These are phyloP conservation scores for Agrochola lota DNA, from an alignment of 2,888 invertebrate species.

Conservation along the genomic window DNA sequence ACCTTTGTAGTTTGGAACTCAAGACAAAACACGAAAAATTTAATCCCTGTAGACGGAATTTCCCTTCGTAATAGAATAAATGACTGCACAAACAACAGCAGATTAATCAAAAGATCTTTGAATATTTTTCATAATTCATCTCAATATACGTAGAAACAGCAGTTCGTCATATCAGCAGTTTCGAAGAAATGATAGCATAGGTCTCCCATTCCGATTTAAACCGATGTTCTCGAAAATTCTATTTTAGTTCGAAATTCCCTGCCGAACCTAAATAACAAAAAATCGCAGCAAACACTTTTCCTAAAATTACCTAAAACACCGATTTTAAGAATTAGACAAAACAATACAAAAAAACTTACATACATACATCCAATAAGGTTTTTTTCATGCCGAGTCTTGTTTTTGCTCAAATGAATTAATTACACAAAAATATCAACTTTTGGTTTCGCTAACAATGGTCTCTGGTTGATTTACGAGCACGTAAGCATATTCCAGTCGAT, in stretches of 20 bases:
- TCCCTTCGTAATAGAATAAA: slow-evolving; percentile 18
- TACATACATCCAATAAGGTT: neutral
- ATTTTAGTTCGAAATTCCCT: neutral
- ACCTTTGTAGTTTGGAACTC: neutral
- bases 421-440: slow-evolving; percentile 14
- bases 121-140: neutral
- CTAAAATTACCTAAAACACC: neutral
- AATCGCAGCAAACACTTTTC: neutral
- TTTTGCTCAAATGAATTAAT: slow-evolving; percentile 6
- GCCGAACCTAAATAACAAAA: neutral
- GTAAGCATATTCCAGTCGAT: slow-evolving; percentile 27
- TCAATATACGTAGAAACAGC: neutral
- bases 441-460: slow-evolving; percentile 16
- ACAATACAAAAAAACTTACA: neutral
- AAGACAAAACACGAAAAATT: neutral
- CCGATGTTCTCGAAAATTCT: neutral
- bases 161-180: neutral
- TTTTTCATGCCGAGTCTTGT: slow-evolving; percentile 1
- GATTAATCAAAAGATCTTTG: neutral
- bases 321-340: neutral
- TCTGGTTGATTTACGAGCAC: slow-evolving; percentile 36
- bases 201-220: neutral
- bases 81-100: neutral
- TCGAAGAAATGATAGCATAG: neutral
- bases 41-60: neutral